A percentile compares a stretch with the other conserved stretches of the same genome.
phyloP scores from a whole-genome alignment of 2,113 vertebrate genomes.

The Cavia aperea region DNA sequence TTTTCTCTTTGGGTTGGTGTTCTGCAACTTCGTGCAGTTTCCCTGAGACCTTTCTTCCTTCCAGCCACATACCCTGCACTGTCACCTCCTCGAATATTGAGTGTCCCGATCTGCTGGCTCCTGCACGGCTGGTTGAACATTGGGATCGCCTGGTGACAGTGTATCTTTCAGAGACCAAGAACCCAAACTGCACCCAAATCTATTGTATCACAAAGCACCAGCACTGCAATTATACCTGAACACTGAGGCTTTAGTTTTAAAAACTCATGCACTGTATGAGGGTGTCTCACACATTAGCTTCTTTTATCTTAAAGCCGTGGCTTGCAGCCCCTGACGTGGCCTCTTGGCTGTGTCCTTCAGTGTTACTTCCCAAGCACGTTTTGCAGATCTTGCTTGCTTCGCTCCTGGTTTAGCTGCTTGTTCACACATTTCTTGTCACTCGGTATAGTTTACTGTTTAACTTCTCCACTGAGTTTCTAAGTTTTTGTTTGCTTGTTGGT shows the following conservation, averaged over 20 bases:
- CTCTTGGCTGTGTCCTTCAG: neutral
- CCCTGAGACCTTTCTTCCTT: neutral
- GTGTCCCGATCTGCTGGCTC: neutral
- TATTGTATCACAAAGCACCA: neutral
- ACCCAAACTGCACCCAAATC: neutral
- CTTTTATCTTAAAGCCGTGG: neutral
- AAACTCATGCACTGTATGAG: neutral
- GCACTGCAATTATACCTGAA: neutral
- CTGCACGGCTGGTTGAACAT: neutral
- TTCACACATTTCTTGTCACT: neutral
- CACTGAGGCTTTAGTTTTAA: neutral
- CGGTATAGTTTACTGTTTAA: neutral
- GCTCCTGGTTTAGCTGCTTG: neutral
- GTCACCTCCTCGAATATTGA: neutral
- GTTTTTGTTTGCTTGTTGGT: neutral
- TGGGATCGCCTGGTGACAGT: neutral
- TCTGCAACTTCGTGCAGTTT: neutral
- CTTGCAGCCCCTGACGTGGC: neutral
- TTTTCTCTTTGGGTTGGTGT: neutral
- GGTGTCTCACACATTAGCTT: neutral
- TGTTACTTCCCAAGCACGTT: neutral
- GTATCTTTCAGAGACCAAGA: neutral
- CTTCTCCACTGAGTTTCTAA: neutral
- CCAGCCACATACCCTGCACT: neutral
- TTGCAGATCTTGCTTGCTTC: neutral